phyloP scores from a whole-genome alignment of 2,888 invertebrate species.

The Microplitis manilae region DNA sequence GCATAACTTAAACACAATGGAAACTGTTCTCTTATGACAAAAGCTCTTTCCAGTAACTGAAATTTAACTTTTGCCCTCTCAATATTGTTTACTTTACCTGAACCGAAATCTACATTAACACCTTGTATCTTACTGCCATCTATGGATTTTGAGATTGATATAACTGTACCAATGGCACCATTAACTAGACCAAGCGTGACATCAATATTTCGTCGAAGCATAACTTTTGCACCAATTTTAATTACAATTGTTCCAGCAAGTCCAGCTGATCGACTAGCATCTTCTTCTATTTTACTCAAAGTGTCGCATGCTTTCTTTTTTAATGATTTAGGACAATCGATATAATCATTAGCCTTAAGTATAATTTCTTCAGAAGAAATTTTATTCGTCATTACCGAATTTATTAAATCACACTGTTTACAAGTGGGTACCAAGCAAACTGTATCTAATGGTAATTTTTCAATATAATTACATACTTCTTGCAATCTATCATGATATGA shows the following conservation, averaged over 20 bases:
- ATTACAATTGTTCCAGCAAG: conserved; percentile 48
- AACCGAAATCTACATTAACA: conserved; percentile 41
- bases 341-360: conserved; percentile 48
- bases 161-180: conserved; percentile 50
- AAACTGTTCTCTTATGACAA: conserved; percentile 48
- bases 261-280: conserved; percentile 51
- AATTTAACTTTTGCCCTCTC: conserved; percentile 45
- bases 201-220: conserved; percentile 45
- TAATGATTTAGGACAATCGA: conserved; percentile 46
- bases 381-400: conserved; percentile 47
- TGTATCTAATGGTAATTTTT: too few species aligned
- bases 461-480: too few species aligned
- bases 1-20: conserved; percentile 50
- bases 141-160: conserved; percentile 38
- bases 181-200: conserved; percentile 48
- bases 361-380: conserved; percentile 46
- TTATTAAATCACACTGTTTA: conserved; percentile 48
- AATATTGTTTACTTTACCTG: conserved; percentile 39
- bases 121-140: conserved; percentile 40
- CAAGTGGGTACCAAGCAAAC: too few species aligned
- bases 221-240: conserved; percentile 52
- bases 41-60: conserved; percentile 45
- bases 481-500: conserved; percentile 43
- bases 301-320: conserved; percentile 45
- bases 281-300: conserved; percentile 48